phyloP scores from a whole-genome alignment of 2,797 vertebrate genomes.

The Tragopan temminckii region DNA sequence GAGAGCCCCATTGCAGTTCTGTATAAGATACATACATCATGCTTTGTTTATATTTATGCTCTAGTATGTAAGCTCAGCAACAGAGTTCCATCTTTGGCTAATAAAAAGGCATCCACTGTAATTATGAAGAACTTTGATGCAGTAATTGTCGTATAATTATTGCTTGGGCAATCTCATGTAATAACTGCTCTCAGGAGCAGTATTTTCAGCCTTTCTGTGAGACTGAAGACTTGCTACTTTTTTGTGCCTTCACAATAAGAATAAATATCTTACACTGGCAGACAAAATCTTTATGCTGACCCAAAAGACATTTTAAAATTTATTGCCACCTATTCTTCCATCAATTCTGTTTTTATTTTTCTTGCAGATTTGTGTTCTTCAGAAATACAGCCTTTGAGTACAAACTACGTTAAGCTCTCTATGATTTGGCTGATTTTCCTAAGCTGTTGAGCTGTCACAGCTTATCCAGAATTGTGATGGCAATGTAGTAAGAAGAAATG shows the following conservation, averaged over 20 bases:
- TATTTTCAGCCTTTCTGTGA: background rate
- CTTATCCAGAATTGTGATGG: background rate
- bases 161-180: background rate
- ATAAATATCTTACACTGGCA: background rate
- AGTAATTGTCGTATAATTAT: background rate
- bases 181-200: background rate
- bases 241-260: background rate
- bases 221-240: background rate
- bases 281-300: background rate
- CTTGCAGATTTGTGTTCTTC: background rate
- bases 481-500: rapidly evolving
- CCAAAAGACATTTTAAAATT: background rate
- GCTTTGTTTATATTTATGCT: background rate
- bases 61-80: background rate
- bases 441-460: background rate
- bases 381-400: background rate
- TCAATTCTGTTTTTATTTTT: background rate
- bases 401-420: background rate
- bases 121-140: background rate
- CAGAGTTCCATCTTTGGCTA: background rate
- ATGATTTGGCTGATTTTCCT: background rate
- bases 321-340: background rate
- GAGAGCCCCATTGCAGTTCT: background rate
- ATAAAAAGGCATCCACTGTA: background rate
- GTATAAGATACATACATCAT: background rate